Base-by-base conservation (phyloP, 2,113 vertebrate genomes). In the Toxostoma redivivum region DNA sequence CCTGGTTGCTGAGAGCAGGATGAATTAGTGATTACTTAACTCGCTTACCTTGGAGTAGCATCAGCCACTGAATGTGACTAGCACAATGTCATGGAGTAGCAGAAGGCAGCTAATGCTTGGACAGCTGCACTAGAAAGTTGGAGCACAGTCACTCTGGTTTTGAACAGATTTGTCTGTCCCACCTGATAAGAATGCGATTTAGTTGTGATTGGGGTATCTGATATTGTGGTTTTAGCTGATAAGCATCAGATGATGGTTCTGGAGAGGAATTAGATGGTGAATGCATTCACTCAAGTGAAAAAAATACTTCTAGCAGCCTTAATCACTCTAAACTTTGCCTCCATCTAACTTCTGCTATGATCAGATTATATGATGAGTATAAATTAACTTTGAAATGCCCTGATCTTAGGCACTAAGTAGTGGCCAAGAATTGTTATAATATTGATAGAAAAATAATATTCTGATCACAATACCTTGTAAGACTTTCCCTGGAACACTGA, bases 21-120 rank as follows among this genome's bases (percentile, higher is more conserved):
- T 84, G 50, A 91, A 87, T 91, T 91, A 86, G 78, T 87, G 60
- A 58, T 88, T 86, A 48, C 33, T 90, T 83, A 81, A 81, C 47
- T 82, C 9, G 3, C 61, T 47, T 67, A 79, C 82, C 50, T 84
- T 50, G 81, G 45, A 91, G 89, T 70, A 80, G 62, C 7, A 4
- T 92, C 70, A 94, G 53, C 53, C 61, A 10, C 4, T 8, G 2
- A 35, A 67, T 81, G 56, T 62, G 72, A 77, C 73, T 69, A 50
- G 69, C 44, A n/a, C 30, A 73, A 50, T 54, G 70, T 77, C 53
- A 33, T 33, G 45, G 45, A 72, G 53, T 16, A 79, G 45, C 65
- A 86, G 57, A 72, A 91, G 53, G 73, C 66, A 65, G 6, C 45
- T 25, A 5, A 22, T 48, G 31, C 44, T 81, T 54, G 70, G n/a